Percentiles rank a stretch among this genome's conserved stretches.
These are phyloP conservation scores for Gambusia holbrooki DNA, from an alignment of 2,113 vertebrate species.

Conservation along the genomic window DNA sequence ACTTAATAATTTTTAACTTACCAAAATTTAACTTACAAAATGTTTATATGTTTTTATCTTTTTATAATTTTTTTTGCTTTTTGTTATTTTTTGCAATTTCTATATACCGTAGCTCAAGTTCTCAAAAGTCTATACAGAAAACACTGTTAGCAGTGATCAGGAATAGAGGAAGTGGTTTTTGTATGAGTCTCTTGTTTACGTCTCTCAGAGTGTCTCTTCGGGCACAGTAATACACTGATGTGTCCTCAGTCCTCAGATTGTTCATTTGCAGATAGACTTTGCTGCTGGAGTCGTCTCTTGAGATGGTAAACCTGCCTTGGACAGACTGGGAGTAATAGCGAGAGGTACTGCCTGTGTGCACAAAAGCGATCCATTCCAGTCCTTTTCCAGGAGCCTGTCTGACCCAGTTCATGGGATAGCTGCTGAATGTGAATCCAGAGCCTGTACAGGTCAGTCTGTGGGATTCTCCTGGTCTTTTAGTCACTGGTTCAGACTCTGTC, in stretches of 20 bases:
- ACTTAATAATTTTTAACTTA: too few species aligned
- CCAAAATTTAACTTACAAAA: too few species aligned
- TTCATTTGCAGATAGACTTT: constrained; percentile 34
- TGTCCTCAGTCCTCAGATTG: constrained; percentile 4
- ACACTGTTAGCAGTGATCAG: too few species aligned
- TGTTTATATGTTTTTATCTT: too few species aligned
- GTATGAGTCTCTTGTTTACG: background rate
- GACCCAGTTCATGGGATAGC: background rate
- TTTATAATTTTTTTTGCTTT: too few species aligned
- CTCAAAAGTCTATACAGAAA: too few species aligned
- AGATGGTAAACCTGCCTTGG: constrained; percentile 20
- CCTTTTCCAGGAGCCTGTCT: background rate
- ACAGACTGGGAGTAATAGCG: constrained; percentile 33
- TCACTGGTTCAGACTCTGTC: background rate
- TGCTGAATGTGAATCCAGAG: background rate
- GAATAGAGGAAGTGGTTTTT: constrained; percentile 9
- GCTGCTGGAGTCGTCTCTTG: constrained; percentile 36
- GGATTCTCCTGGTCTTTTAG: constrained; percentile 4
- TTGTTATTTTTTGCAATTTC: too few species aligned
- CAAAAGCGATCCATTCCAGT: constrained; percentile 1
- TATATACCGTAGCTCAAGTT: too few species aligned
- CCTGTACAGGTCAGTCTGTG: background rate
- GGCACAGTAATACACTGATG: constrained; percentile 27
- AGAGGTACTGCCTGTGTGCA: accelerated
- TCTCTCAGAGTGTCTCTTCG: background rate